phyloP scores from a whole-genome alignment of 2,113 vertebrate species.

The Pheucticus melanocephalus region DNA sequence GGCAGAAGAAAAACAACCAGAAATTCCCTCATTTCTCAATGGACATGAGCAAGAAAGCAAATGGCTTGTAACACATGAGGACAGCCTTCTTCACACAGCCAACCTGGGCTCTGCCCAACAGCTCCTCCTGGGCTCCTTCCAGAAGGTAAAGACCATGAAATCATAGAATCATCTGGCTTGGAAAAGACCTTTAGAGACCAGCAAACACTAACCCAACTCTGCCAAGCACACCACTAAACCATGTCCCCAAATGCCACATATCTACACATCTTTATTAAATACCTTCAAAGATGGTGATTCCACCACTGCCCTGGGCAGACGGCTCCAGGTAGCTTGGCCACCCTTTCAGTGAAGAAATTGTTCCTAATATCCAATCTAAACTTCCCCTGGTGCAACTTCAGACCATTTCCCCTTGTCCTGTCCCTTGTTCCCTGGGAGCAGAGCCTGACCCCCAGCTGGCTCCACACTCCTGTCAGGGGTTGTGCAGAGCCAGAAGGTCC shows the following conservation, averaged over 20 bases:
- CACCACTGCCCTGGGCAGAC: neutral
- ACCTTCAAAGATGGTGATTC: neutral
- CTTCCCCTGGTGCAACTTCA: neutral
- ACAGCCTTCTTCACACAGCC: neutral
- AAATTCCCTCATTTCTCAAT: constrained; percentile 14
- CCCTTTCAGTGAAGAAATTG: neutral
- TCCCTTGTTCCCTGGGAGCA: neutral
- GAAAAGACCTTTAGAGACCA: neutral
- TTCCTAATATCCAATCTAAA: neutral
- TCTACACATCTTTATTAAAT: fast-evolving
- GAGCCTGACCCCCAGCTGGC: fast-evolving
- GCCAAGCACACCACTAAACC: neutral
- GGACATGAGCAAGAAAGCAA: neutral
- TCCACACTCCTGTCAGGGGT: fast-evolving
- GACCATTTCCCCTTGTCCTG: neutral
- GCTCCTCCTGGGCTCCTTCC: neutral
- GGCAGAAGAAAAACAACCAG: constrained; percentile 11
- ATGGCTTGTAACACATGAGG: neutral
- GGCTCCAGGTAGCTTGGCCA: neutral
- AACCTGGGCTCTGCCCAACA: neutral
- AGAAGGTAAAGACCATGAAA: neutral
- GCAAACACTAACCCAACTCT: neutral
- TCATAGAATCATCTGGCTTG: neutral
- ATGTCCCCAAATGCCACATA: neutral
- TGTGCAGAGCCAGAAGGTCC: fast-evolving